Conservation (phyloP, 2,888 invertebrate species). For the Tanypteryx hageni region DNA sequence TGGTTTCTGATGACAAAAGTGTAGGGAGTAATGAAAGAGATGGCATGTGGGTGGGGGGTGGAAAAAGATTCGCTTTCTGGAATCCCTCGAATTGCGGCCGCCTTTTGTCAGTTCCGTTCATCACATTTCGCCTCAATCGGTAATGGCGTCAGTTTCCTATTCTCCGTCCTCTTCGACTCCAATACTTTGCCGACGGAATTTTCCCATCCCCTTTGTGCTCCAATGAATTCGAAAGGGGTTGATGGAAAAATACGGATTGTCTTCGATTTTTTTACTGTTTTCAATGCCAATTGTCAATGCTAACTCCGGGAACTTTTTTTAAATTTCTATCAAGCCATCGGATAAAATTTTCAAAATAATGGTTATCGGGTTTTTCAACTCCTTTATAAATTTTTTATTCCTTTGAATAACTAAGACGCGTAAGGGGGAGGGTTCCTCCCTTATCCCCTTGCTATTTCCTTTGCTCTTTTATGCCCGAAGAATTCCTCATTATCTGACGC, state of each 20-base stretch:
- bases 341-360: background rate
- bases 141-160: slow-evolving; percentile 37
- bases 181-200: background rate
- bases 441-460: background rate
- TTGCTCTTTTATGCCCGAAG: background rate
- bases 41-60: background rate
- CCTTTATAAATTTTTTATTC: background rate
- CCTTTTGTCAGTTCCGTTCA: background rate
- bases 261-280: background rate
- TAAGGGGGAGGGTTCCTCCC: background rate
- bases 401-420: slow-evolving; percentile 3
- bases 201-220: background rate
- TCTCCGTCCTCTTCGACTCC: background rate
- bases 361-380: background rate
- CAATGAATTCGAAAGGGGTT: slow-evolving; percentile 29
- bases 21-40: background rate
- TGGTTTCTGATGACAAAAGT: background rate
- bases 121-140: background rate
- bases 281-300: slow-evolving; percentile 33
- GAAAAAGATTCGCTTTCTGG: background rate
- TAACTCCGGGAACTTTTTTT: background rate
- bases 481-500: slow-evolving; percentile 12
- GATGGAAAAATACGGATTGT: background rate
- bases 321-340: background rate
- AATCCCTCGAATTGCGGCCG: slow-evolving; percentile 8